Base-by-base conservation (phyloP, 2,888 invertebrate species). In the Chirona hameri region DNA sequence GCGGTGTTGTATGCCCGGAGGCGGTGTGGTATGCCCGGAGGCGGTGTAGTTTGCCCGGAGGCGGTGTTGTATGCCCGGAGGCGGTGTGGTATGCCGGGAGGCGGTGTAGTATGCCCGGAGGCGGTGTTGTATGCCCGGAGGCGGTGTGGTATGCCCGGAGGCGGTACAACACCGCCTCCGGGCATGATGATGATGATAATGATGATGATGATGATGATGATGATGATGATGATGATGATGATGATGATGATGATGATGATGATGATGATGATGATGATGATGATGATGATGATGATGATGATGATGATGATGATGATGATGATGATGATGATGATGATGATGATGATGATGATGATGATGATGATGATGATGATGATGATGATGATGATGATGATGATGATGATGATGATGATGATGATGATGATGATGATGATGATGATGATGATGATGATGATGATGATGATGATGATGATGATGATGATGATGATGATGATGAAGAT, bases 141-240 rank as follows among this genome's bases (percentile, higher is more conserved):
- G n/a, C n/a, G n/a, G n/a, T n/a, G n/a, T n/a, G n/a, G n/a, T n/a
- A n/a, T n/a, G n/a, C n/a, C n/a, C n/a, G n/a, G n/a, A n/a, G n/a
- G n/a, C n/a, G n/a, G n/a, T n/a, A n/a, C n/a, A n/a, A n/a, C n/a
- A n/a, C n/a, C n/a, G n/a, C n/a, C n/a, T n/a, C n/a, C n/a, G n/a
- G n/a, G n/a, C n/a, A n/a, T n/a, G n/a, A n/a, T n/a, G n/a, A n/a
- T n/a, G n/a, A n/a, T n/a, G n/a, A n/a, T n/a, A n/a, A 65, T n/a
- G 65, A 65, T 65, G 65, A 65, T 65, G 65, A 65, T 65, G n/a
- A 65, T 65, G 65, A 65, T 65, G n/a, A 65, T 65, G 65, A 65
- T 65, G n/a, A 65, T 65, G 65, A 65, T 65, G n/a, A 65, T 65
- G 65, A 65, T 65, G n/a, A 65, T 65, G n/a, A 65, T 65, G n/a